A percentile compares a stretch with the other conserved stretches of the same genome.
Conservation (phyloP, 2,797 vertebrate genomes). For the Anguilla obscura region DNA sequence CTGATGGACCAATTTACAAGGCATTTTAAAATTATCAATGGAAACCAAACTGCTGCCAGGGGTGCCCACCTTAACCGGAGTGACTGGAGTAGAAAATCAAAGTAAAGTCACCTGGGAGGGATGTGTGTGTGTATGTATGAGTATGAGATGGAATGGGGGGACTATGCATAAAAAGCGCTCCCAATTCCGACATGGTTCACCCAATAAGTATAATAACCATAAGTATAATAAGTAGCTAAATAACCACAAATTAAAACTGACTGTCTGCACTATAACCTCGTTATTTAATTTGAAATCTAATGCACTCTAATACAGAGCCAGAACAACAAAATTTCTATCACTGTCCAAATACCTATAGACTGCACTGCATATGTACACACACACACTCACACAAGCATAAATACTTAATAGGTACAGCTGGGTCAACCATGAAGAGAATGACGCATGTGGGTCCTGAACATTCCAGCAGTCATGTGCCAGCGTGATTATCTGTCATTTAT, state of each 20-base stretch:
- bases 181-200: too few relatives aligned
- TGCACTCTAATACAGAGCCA: too few relatives aligned
- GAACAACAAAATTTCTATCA: too few relatives aligned
- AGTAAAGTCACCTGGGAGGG: background rate
- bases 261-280: too few relatives aligned
- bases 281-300: too few relatives aligned
- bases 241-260: too few relatives aligned
- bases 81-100: too few relatives aligned
- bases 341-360: slow-evolving; percentile 14
- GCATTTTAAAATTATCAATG: background rate
- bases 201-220: too few relatives aligned
- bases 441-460: background rate
- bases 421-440: background rate
- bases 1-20: background rate
- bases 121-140: background rate
- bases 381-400: background rate
- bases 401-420: background rate
- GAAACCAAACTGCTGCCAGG: background rate
- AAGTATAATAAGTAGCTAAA: too few relatives aligned
- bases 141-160: too few relatives aligned
- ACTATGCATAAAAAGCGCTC: too few relatives aligned
- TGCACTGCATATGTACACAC: background rate
- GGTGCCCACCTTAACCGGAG: background rate
- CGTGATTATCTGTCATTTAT: background rate
- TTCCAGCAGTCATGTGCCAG: background rate